These are phyloP conservation scores for Eira barbara DNA, from an alignment of 2,113 vertebrate genomes.

Conservation along the genomic window DNA sequence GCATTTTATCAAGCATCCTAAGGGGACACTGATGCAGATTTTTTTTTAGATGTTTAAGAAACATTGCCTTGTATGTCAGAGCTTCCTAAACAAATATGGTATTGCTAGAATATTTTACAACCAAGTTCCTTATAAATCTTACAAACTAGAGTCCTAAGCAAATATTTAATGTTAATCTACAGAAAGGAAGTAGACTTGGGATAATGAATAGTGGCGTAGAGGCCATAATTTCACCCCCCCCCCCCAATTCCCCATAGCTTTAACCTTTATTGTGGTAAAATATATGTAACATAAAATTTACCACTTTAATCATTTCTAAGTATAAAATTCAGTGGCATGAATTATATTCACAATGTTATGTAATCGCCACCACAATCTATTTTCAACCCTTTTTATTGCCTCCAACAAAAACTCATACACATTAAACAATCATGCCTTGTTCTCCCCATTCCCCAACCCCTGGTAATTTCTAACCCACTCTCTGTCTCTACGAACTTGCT, in stretches of 20 bases:
- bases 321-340: neutral
- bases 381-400: neutral
- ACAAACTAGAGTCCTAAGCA: neutral
- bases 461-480: neutral
- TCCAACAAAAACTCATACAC: neutral
- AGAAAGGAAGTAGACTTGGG: neutral
- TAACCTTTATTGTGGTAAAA: neutral
- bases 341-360: neutral
- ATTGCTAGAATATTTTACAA: neutral
- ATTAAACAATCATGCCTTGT: neutral
- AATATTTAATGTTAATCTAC: neutral
- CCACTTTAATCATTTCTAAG: neutral
- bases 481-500: neutral
- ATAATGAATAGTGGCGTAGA: neutral
- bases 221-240: neutral
- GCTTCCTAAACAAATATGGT: neutral
- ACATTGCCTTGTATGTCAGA: neutral
- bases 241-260: neutral
- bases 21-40: neutral
- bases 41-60: neutral
- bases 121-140: neutral
- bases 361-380: neutral
- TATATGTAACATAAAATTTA: neutral
- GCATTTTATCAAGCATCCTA: neutral
- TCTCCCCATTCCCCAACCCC: neutral